phyloP scores from a whole-genome alignment of 2,888 invertebrate species.

The Anaspis maculata region DNA sequence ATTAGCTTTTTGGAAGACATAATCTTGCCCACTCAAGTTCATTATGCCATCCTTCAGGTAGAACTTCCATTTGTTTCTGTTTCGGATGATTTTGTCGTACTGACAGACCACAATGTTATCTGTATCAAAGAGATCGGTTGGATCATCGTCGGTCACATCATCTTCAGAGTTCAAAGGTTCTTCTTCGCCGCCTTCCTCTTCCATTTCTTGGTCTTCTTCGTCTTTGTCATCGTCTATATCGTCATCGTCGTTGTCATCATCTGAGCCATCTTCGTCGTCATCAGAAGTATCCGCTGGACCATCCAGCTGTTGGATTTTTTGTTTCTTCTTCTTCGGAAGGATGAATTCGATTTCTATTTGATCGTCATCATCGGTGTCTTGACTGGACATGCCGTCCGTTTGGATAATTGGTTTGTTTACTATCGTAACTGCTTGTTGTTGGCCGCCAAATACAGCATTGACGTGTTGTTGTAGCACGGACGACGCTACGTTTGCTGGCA shows the following conservation, averaged over 20 bases:
- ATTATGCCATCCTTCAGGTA: conserved; percentile 99
- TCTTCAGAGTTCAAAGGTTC: conserved; percentile 95
- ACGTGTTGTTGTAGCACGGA: conserved; percentile 83
- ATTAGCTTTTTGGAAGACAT: conserved; percentile 96
- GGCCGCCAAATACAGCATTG: conserved; percentile 56
- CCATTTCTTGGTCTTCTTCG: conserved; percentile 34
- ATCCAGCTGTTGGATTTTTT: conserved; percentile 35
- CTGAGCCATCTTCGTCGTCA: conserved; percentile 67
- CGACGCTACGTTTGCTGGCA: conserved; percentile 74
- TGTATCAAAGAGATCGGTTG: conserved; percentile 92
- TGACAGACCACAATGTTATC: conserved; percentile 99
- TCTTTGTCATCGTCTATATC: conserved; percentile 60
- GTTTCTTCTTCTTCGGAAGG: conserved; percentile 35
- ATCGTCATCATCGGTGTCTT: conserved; percentile 43
- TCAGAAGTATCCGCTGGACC: conserved; percentile 59
- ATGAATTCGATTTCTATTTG: conserved; percentile 40
- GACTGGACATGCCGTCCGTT: conserved; percentile 25
- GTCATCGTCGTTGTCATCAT: conserved; percentile 55
- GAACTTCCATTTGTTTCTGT: conserved; percentile 99
- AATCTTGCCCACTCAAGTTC: conserved; percentile 97
- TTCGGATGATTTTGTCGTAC: conserved; percentile 98
- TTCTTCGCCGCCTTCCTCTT: conserved; percentile 45
- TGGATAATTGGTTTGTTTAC: conserved; percentile 33
- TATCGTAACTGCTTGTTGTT: conserved; percentile 20
- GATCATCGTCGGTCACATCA: conserved; percentile 95